Evolutionary conservation across 2,888 invertebrate genomes (phyloP).

Genomic region (Ophioninae sp.): DNA sequence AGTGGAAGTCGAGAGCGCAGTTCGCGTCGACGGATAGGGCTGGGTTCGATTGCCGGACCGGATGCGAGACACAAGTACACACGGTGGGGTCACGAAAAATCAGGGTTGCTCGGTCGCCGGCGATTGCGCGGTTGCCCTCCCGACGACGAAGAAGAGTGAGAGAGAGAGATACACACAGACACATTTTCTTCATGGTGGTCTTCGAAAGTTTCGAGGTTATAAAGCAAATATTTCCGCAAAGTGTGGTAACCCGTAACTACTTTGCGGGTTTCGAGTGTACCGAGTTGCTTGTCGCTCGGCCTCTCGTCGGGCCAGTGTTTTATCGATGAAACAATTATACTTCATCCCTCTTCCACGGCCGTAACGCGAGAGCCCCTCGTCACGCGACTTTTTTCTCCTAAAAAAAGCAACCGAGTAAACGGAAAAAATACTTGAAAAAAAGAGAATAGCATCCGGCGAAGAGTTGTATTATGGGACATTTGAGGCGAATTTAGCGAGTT

Average conservation of each 20-base stretch:
- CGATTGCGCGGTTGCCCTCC: slow-evolving; percentile 42
- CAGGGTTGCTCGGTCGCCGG: slow-evolving; percentile 49
- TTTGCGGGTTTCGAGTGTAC: neutral
- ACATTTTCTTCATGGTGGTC: slow-evolving; percentile 54
- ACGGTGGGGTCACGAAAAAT: slow-evolving; percentile 41
- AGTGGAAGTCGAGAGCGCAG: neutral
- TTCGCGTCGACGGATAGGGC: neutral
- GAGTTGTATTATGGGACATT: neutral
- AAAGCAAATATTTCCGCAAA: slow-evolving; percentile 42
- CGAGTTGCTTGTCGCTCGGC: slow-evolving; percentile 20
- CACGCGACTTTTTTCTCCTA: neutral
- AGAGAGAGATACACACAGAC: slow-evolving; percentile 14
- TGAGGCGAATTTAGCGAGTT: slow-evolving; percentile 8
- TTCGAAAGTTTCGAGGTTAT: slow-evolving; percentile 75
- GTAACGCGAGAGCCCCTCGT: neutral
- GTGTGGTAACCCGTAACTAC: slow-evolving; percentile 25
- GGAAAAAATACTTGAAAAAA: neutral
- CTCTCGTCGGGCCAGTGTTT: slow-evolving; percentile 7
- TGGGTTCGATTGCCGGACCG: slow-evolving; percentile 30
- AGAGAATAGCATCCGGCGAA: neutral
- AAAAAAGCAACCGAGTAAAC: neutral
- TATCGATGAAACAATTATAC: slow-evolving; percentile 38
- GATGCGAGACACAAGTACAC: slow-evolving; percentile 8
- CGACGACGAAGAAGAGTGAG: slow-evolving; percentile 4
- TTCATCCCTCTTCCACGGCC: slow-evolving; percentile 7